Base-by-base conservation (phyloP, 2,797 vertebrate species). In the Cirrhinus molitorella region DNA sequence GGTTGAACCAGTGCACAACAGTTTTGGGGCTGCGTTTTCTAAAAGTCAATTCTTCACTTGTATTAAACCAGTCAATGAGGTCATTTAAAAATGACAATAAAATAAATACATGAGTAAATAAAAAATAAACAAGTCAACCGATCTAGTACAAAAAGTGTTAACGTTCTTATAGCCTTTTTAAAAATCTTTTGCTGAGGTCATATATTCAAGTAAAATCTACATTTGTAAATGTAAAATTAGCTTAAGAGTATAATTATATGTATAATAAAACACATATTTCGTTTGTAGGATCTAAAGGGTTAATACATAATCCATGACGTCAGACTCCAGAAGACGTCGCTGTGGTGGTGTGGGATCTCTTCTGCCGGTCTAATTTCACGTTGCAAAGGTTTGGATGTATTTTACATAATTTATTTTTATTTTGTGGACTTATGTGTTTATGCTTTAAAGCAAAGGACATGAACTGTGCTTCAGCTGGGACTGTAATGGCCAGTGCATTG, bases 281-380 rank as follows among this genome's bases (percentile, higher is more conserved):
- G 2, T 21, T 4, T 16, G 12, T 25, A 45, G 28, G 37, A 25
- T 25, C 7, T 73, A 21, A 81, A 74, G 80, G 45, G 80, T 81
- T 78, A 78, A 77, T 0, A 10, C 28, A 3, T 21, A 13, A 25
- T 25, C 57, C 45, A 53, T 75, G 80, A 82, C 71, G 80, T 75
- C 59, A 82, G 3, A 49, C 59, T 37, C 11, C 16, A 40, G 55
- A 74, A 21, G 25, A 3, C 55, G 5, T 55, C 17, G 17, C 45
- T 65, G 43, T 40, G 68, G 19, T 19, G 0, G 37, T 13, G 55
- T 10, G 31, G 34, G 59, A 31, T 13, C 45, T 25, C 47, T 43
- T 65, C 34, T 25, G n/a, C n/a, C 45, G 71, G 80, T 28, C 1
- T 43, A 51, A 28, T 53, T 43, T 14, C 21, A 12, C 45, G 66